Evolutionary conservation across 2,888 invertebrate species (phyloP).

Genomic region (Boloria euphrosyne): DNA sequence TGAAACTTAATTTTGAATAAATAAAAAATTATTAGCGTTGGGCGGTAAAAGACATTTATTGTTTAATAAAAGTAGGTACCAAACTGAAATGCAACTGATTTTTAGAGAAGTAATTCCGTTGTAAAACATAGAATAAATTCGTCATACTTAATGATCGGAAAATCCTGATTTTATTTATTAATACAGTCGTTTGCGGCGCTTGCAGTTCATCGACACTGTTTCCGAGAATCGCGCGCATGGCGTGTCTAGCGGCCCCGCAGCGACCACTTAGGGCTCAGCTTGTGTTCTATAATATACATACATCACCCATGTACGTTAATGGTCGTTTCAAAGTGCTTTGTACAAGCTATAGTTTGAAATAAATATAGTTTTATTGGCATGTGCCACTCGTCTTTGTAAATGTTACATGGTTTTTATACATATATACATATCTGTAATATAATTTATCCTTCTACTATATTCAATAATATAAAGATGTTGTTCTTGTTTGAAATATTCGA

Average conservation of each 20-base stretch:
- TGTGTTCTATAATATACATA: constrained; percentile 27
- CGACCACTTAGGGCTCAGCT: constrained; percentile 46
- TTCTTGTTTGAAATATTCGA: too few relatives aligned
- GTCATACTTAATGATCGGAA: constrained; percentile 38
- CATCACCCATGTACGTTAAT: constrained; percentile 24
- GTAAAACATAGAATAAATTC: constrained; percentile 17
- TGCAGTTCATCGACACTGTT: constrained; percentile 58
- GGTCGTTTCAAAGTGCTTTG: constrained; percentile 7
- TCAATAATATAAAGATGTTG: too few relatives aligned
- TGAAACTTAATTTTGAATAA: too few relatives aligned
- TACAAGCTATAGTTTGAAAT: constrained; percentile 10
- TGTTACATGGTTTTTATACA: neutral
- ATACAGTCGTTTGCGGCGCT: constrained; percentile 43
- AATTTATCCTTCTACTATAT: neutral
- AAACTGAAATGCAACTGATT: too few relatives aligned
- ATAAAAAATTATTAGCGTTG: too few relatives aligned
- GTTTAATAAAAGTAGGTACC: too few relatives aligned
- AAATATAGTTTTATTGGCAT: constrained; percentile 14
- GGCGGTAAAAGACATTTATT: too few relatives aligned
- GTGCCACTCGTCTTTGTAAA: constrained; percentile 1
- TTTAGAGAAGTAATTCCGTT: neutral
- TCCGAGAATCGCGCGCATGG: constrained; percentile 61
- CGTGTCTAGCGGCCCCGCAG: constrained; percentile 52
- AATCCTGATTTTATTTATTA: constrained; percentile 45
- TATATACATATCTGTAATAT: neutral